Evolutionary conservation across 2,797 vertebrate genomes (phyloP).

Genomic region (Mionectes olivaceus): DNA sequence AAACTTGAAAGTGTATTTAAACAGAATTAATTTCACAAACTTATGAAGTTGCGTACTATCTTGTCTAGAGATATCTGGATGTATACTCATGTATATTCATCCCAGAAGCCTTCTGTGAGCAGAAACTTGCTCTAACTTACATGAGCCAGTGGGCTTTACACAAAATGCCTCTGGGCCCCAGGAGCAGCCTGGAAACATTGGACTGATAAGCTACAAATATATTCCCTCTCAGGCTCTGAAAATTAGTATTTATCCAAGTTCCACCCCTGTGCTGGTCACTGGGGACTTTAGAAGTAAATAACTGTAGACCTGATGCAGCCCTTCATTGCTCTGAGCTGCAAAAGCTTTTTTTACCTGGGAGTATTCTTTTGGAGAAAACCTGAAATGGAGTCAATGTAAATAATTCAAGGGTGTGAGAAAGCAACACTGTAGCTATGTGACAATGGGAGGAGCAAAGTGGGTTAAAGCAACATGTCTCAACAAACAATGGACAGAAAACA

Average conservation of each 20-base stretch:
- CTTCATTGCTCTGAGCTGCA: not conserved
- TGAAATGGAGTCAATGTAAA: not conserved
- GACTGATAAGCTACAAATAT: not conserved
- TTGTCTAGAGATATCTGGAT: not conserved
- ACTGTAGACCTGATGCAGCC: not conserved
- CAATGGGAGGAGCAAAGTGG: not conserved
- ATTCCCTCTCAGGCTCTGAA: not conserved
- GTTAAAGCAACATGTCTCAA: not conserved
- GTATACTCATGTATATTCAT: not conserved
- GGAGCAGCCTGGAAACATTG: not conserved
- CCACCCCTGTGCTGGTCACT: not conserved
- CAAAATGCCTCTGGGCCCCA: not conserved
- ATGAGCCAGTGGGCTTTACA: not conserved
- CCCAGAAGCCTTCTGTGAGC: not conserved
- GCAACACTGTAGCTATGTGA: not conserved
- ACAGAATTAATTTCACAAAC: not conserved
- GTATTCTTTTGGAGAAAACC: accelerated
- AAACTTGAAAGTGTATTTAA: not conserved
- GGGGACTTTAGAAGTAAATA: not conserved
- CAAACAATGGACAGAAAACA: not conserved
- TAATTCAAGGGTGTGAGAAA: not conserved
- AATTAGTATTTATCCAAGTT: not conserved
- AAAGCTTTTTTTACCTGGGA: not conserved
- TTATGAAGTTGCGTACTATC: not conserved
- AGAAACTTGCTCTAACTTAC: not conserved